Evolutionary conservation across 2,888 invertebrate species (phyloP).

Genomic region (Pterostichus madidus): DNA sequence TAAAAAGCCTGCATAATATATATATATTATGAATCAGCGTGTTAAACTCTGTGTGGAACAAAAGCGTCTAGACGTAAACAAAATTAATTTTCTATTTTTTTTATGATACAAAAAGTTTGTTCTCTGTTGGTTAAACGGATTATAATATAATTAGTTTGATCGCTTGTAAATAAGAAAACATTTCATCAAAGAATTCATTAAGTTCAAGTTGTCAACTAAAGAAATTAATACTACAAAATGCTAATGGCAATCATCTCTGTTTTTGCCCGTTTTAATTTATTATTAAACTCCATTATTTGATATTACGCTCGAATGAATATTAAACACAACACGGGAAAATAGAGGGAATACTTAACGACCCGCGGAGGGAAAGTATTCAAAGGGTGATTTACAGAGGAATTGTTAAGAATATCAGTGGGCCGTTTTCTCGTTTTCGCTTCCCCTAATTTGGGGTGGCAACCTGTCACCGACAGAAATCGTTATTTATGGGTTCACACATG

Average conservation of each 20-base stretch:
- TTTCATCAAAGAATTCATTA: conserved; percentile 20
- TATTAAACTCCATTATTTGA: conserved; percentile 64
- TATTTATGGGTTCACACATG: too few relatives aligned
- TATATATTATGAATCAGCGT: too few relatives aligned
- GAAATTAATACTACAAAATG: conserved; percentile 32
- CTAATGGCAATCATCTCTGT: conserved; percentile 29
- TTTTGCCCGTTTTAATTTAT: conserved; percentile 51
- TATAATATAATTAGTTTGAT: conserved; percentile 6
- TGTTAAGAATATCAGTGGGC: conserved; percentile 14
- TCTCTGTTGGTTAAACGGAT: too few relatives aligned
- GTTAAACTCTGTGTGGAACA: too few relatives aligned
- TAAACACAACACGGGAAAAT: conserved; percentile 57
- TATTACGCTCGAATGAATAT: conserved; percentile 61
- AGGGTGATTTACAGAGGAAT: conserved; percentile 23
- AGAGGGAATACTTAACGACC: conserved; percentile 58
- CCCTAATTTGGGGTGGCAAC: too few relatives aligned
- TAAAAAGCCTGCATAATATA: too few relatives aligned
- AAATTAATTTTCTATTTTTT: too few relatives aligned
- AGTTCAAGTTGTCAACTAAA: conserved; percentile 33
- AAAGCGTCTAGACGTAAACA: too few relatives aligned
- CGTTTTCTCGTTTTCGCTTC: too few relatives aligned
- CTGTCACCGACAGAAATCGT: too few relatives aligned
- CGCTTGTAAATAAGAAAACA: background rate
- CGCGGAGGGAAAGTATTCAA: conserved; percentile 20
- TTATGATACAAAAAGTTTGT: too few relatives aligned